phyloP scores from a whole-genome alignment of 2,888 invertebrate species.

The Eurois occulta region DNA sequence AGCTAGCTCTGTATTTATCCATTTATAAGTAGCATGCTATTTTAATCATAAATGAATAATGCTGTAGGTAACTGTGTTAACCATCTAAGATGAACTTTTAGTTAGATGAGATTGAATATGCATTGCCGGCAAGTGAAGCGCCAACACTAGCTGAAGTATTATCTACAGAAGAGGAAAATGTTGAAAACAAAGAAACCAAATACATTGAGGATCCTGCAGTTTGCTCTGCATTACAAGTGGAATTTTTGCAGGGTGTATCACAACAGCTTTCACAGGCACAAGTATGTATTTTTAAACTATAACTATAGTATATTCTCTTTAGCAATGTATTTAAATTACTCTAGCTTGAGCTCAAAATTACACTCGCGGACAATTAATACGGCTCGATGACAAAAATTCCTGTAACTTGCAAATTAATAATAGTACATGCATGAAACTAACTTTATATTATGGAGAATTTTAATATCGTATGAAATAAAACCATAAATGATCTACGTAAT shows the following conservation, averaged over 20 bases:
- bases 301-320: background rate
- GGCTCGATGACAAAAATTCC: background rate
- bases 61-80: background rate
- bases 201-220: conserved; percentile 76
- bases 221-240: conserved; percentile 86
- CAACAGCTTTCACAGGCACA: conserved; percentile 96
- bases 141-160: conserved; percentile 86
- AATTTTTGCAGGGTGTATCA: conserved; percentile 96
- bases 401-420: background rate
- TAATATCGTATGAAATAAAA: no score
- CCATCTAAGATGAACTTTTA: conserved; percentile 63
- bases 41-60: background rate
- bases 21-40: background rate
- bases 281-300: conserved; percentile 87
- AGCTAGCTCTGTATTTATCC: background rate
- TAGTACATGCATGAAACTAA: background rate
- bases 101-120: conserved; percentile 89
- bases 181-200: conserved; percentile 70
- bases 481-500: background rate
- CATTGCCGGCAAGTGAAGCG: conserved; percentile 86
- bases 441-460: no score
- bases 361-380: background rate
- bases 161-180: conserved; percentile 78
- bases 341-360: background rate
- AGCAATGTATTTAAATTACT: background rate